Base-by-base conservation (phyloP, 2,888 invertebrate genomes). In the Eustalomyia histrio region DNA sequence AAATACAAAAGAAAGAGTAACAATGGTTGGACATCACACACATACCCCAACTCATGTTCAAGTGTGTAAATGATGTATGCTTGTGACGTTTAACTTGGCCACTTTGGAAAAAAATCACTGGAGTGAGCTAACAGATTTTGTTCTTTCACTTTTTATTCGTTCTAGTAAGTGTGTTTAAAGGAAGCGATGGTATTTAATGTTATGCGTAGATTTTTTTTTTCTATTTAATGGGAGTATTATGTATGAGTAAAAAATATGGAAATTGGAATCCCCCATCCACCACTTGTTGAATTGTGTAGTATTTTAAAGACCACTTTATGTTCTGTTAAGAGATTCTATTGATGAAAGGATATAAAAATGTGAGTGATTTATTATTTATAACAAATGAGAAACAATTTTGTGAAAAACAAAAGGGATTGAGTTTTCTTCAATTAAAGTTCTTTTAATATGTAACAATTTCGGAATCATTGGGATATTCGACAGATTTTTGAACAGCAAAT, bases 81-180 rank as follows among this genome's bases (percentile, higher is more conserved):
- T 65, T 12, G 65, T 76, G 80, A 76, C 65, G 76, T 74, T 76
- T 78, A 61, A 71, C 74, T 81, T 65, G 74, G 76, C 80, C 58
- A 78, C 74, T 81, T 80, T 43, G 39, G n/a, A n/a, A 53, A 76
- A 55, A 68, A 50, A 58, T 60, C 72, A 68, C 47, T 63, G 7
- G 29, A 58, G 16, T 71, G 71, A 80, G 29, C 76, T 57, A 61
- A 53, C 58, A 71, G 17, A 24, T 53, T 65, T 71, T n/a, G n/a
- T n/a, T 57, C 17, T 43, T 52, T 14, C 55, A 47, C 6, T n/a
- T 47, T 47, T n/a, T 5, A 6, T 47, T 14, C 43, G 3, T 14
- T n/a, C n/a, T 47, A 5, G 1, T 6, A n/a, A n/a, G 14, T n/a
- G 14, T 43, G 43, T 35, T 10, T 35, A 5, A 5, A 10, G 2